Conservation (phyloP, 1,140 invertebrate genomes). For the Pachyrhynchus sulphureomaculatus region DNA sequence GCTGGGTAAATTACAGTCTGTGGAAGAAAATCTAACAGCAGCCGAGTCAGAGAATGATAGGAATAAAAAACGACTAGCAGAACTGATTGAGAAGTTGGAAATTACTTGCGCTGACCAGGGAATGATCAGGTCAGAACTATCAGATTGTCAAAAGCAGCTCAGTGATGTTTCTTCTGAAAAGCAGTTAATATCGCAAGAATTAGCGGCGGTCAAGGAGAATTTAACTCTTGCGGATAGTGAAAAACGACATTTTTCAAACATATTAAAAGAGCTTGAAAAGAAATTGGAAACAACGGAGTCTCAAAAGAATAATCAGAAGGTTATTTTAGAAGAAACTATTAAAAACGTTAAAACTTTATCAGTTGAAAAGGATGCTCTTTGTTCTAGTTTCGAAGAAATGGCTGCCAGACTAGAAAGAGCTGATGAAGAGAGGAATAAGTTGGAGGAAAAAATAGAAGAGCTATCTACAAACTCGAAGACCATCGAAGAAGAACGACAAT, state of each 20-base stretch:
- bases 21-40: background rate
- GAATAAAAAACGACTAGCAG: background rate
- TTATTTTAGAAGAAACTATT: background rate
- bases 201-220: no score
- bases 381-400: background rate
- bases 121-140: no score
- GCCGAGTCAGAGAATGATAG: background rate
- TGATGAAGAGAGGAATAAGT: background rate
- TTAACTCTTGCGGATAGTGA: no score
- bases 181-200: no score
- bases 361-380: background rate
- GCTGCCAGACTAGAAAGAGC: background rate
- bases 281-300: background rate
- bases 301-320: background rate
- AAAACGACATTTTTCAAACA: no score
- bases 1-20: background rate
- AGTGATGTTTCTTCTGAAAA: no score
- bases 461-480: background rate
- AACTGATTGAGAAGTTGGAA: background rate
- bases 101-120: no score
- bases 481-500: background rate
- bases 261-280: background rate
- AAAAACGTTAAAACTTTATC: background rate
- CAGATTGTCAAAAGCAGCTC: no score
- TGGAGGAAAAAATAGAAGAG: conserved; percentile 2